Base-by-base conservation (phyloP, 37 sponge, comb jelly and placozoan species). In the Geodia barretti region DNA sequence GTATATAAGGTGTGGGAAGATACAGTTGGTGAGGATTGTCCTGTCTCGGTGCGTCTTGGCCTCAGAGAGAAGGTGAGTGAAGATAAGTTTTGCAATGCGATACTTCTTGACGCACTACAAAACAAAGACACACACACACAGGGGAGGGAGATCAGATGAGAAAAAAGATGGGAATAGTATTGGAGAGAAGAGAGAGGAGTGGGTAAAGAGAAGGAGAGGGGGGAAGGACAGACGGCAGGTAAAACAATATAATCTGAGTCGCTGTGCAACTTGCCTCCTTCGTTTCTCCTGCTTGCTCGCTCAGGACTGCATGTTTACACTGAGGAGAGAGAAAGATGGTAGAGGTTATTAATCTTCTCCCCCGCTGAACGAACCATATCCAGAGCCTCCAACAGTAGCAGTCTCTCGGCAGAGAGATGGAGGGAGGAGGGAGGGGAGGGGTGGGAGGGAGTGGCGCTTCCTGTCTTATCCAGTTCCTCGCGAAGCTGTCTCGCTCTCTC, bases 101-200 rank as follows among this genome's bases (percentile, higher is more conserved):
- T 91, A 91, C 3, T 70, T 63, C 67, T 76, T 91, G 4, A 86
- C n/a, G 78, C 87, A 86, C 87, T 90, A 61, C 72, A 74, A 30
- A 21, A 31, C 41, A 80, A 19, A 69, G 4, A 8, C 4, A 80
- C 41, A 25, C 2, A 21, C 3, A 39, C n/a, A 66, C 19, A 28
- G 42, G n/a, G n/a, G n/a, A n/a, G n/a, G n/a, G 35, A 36, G 9
- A 11, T 14, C 24, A 36, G 35, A 36, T 31, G 39, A 54, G 4
- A 75, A 21, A 41, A 54, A n/a, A 25, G 4, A 41, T 24, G n/a
- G n/a, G n/a, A n/a, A n/a, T n/a, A n/a, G n/a, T n/a, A n/a, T n/a
- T n/a, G n/a, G n/a, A n/a, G n/a, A n/a, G n/a, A n/a, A n/a, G n/a
- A n/a, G n/a, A n/a, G n/a, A n/a, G n/a, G n/a, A n/a, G n/a, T n/a